Percentiles rank a stretch among this genome's conserved stretches.
These are phyloP conservation scores for Spisula subtruncata DNA, from an alignment of 2,888 invertebrate genomes.

Conservation along the genomic window DNA sequence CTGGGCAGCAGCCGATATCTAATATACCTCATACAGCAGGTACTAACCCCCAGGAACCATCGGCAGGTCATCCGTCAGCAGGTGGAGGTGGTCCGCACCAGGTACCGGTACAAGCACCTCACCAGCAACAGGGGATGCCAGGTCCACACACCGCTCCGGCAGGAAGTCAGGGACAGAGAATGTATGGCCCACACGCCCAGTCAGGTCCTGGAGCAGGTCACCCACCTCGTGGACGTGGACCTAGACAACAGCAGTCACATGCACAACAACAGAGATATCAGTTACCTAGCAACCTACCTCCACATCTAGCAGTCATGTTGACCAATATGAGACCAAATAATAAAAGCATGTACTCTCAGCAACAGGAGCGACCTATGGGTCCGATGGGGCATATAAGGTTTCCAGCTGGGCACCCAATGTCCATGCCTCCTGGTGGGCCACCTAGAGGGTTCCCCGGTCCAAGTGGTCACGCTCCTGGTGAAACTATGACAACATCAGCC, in stretches of 20 bases:
- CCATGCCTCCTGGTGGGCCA: constrained; percentile 52
- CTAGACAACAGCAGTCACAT: constrained; percentile 62
- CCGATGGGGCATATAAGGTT: constrained; percentile 59
- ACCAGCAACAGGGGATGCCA: constrained; percentile 34
- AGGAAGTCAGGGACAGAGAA: constrained; percentile 60
- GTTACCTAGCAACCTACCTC: constrained; percentile 72
- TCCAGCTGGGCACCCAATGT: constrained; percentile 63
- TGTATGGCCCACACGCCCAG: constrained; percentile 52
- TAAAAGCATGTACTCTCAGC: constrained; percentile 64
- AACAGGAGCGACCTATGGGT: constrained; percentile 62
- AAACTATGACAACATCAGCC: constrained; percentile 61
- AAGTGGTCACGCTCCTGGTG: constrained; percentile 54
- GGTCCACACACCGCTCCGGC: constrained; percentile 29
- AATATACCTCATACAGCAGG: constrained; percentile 22
- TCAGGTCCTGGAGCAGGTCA: constrained; percentile 34
- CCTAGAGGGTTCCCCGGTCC: constrained; percentile 60
- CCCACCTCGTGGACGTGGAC: constrained; percentile 52
- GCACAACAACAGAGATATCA: constrained; percentile 63
- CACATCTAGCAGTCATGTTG: constrained; percentile 69
- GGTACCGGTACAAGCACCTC: constrained; percentile 44
- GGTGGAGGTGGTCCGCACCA: constrained; percentile 42
- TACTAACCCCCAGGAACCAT: neutral
- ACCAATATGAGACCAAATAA: constrained; percentile 51
- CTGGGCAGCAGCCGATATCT: constrained; percentile 16
- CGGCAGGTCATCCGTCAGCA: constrained; percentile 23